Base-by-base conservation (phyloP, 2,888 invertebrate species). In the Creontiades dilutus region DNA sequence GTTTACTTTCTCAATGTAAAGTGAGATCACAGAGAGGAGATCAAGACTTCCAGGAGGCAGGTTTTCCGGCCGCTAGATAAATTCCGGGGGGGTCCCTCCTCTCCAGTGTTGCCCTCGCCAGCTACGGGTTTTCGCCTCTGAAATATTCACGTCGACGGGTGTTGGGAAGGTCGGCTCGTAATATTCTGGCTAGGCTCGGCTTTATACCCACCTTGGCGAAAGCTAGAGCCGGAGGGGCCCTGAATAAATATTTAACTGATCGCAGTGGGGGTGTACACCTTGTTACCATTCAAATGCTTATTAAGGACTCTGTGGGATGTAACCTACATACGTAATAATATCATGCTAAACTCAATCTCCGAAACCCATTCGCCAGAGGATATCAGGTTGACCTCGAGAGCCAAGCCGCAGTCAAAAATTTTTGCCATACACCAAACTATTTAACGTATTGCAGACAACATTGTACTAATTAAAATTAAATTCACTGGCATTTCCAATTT, bases 1-100 rank as follows among this genome's bases (percentile, higher is more conserved):
- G 68, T 68, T 68, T 68, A 68, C 68, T 68, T 68, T 68, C 68
- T 68, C 68, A 68, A 23, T 68, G 68, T 68, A 68, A 68, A 68
- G 68, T 68, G 68, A 68, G 68, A 68, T 68, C 68, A 68, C 68
- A 68, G 68, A 23, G 68, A 68, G 23, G 68, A 68, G 68, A 68
- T 68, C 68, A 68, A 68, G 68, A 68, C 68, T 23, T 68, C 68
- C 68, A 68, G 0, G 27, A 68, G 68, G 68, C 0, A 68, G 68
- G 68, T 68, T 68, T 68, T 68, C 68, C 68, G 68, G 68, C 68
- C 68, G 68, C 27, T 68, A 23, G 68, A 68, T 68, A 68, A 19
- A 68, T 68, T 68, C 68, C 68, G 12, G 68, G 68, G 68, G 68
- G 19, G 68, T n/a, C 68, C 68, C 68, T 12, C 12, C 3, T 0